A percentile compares a stretch with the other conserved stretches of the same genome.
These are phyloP conservation scores for Heterochromis multidens DNA, from an alignment of 2,113 vertebrate genomes.

Conservation along the genomic window DNA sequence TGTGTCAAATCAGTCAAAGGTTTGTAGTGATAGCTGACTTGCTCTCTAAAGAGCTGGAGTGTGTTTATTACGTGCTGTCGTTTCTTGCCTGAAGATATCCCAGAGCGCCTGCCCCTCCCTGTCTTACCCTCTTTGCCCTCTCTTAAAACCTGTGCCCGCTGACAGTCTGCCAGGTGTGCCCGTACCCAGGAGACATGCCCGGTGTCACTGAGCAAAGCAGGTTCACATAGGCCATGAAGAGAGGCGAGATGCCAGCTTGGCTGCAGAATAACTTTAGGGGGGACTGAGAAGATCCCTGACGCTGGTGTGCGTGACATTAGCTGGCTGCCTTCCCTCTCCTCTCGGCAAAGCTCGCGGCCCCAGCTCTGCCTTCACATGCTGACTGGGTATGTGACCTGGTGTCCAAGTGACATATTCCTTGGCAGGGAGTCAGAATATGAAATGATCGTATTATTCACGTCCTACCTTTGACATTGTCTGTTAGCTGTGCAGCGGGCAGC, in stretches of 20 bases:
- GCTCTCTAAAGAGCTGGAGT: neutral
- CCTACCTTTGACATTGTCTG: constrained; percentile 74
- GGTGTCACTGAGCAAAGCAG: constrained; percentile 54
- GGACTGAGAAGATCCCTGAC: constrained; percentile 41
- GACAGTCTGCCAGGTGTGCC: constrained; percentile 75
- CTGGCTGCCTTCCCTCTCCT: constrained; percentile 71
- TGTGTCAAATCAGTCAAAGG: neutral
- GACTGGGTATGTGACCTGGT: constrained; percentile 70
- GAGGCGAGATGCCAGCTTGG: constrained; percentile 44
- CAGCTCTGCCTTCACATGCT: constrained; percentile 51
- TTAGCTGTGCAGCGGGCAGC: constrained; percentile 34
- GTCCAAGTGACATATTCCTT: constrained; percentile 70
- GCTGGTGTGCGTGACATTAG: constrained; percentile 68
- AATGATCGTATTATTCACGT: constrained; percentile 69
- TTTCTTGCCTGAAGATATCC: constrained; percentile 13
- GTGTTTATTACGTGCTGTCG: constrained; percentile 10
- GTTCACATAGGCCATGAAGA: constrained; percentile 30
- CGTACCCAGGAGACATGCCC: constrained; percentile 68
- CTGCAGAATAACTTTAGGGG: constrained; percentile 42
- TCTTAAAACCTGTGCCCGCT: constrained; percentile 51
- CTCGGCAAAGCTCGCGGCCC: constrained; percentile 40
- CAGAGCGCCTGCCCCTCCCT: neutral
- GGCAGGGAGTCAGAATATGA: constrained; percentile 75
- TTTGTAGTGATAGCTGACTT: neutral
- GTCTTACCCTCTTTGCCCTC: constrained; percentile 41